These are phyloP conservation scores for Atherinomorus stipes DNA, from an alignment of 2,113 vertebrate genomes.

Conservation along the genomic window DNA sequence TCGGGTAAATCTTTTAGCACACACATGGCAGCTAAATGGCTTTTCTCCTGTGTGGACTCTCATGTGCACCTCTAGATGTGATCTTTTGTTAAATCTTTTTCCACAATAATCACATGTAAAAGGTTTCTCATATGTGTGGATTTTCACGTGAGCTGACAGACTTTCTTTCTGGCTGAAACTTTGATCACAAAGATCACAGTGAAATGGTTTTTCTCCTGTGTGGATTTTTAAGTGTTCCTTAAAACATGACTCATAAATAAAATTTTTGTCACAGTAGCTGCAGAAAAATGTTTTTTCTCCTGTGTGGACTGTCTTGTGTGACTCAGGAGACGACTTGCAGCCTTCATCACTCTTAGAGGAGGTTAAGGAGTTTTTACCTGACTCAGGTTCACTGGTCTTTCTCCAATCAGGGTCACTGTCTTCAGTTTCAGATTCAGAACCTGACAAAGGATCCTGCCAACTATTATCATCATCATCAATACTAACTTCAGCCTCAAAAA, in stretches of 20 bases:
- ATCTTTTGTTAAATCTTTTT: background rate
- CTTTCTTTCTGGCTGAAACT: background rate
- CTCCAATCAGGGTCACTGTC: background rate
- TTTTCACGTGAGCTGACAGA: background rate
- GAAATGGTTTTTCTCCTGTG: conserved; percentile 3
- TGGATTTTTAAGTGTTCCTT: background rate
- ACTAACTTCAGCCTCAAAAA: conserved; percentile 7
- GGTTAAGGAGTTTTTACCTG: background rate
- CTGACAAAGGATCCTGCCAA: background rate
- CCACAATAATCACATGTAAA: background rate
- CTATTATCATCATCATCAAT: background rate
- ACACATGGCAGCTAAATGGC: background rate
- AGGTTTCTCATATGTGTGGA: background rate
- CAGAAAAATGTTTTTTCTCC: background rate
- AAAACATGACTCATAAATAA: background rate
- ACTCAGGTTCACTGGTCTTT: background rate
- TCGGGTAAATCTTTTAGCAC: background rate
- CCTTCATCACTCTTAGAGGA: fast-evolving
- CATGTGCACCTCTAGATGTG: background rate
- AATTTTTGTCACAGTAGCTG: background rate
- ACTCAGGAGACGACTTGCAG: background rate
- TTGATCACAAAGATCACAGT: background rate
- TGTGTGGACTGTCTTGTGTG: background rate
- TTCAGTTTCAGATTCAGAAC: background rate
- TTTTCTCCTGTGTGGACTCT: conserved; percentile 13